phyloP scores from a whole-genome alignment of 2,113 vertebrate genomes.

The Trichechus manatus region DNA sequence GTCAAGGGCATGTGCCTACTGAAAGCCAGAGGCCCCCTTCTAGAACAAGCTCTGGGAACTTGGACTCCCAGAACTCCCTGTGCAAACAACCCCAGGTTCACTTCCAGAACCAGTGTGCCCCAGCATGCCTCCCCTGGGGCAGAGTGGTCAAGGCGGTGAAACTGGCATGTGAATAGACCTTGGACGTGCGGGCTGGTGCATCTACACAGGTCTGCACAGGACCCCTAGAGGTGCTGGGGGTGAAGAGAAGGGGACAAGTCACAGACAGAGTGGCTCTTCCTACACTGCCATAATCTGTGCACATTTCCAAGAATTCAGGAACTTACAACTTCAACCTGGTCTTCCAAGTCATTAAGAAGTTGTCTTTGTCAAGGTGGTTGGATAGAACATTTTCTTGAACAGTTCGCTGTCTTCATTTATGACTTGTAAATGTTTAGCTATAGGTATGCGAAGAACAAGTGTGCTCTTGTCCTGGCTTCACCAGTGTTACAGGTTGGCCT shows the following conservation, averaged over 20 bases:
- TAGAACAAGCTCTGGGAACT: background rate
- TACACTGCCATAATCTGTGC: background rate
- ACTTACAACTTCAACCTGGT: background rate
- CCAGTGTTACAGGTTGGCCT: background rate
- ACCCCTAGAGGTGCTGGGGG: background rate
- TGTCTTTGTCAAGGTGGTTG: background rate
- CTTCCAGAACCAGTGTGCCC: background rate
- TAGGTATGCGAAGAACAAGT: background rate
- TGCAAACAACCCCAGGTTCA: background rate
- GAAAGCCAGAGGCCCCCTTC: background rate
- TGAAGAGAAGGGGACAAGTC: background rate
- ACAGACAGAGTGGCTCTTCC: background rate
- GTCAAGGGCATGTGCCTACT: background rate
- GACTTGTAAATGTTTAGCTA: background rate
- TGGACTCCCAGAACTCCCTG: background rate
- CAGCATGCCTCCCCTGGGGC: background rate
- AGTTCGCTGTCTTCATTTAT: background rate
- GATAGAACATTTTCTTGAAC: background rate
- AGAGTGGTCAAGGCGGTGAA: background rate
- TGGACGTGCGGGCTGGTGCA: too few species aligned
- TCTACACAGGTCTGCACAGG: background rate
- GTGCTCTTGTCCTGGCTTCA: background rate
- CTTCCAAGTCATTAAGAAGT: background rate
- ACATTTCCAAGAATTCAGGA: background rate
- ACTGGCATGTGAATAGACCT: background rate